Percentiles rank a stretch among this genome's conserved stretches.
phyloP scores from a whole-genome alignment of 2,113 vertebrate species.

The Mastomys natalensis region DNA sequence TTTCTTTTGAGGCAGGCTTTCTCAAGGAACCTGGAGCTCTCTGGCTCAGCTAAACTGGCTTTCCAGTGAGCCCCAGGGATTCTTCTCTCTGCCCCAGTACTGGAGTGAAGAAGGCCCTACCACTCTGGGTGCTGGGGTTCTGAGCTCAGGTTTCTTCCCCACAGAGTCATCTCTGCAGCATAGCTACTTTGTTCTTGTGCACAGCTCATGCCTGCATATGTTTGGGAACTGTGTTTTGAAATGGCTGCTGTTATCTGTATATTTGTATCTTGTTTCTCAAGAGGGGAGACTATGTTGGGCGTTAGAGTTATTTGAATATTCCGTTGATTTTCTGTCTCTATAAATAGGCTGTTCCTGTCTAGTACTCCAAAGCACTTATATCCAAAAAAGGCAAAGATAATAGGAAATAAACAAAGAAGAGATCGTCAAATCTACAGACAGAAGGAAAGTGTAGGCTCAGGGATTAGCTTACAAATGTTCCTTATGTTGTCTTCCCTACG shows the following conservation, averaged over 20 bases:
- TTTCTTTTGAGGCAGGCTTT: background rate
- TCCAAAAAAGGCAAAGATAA: constrained; percentile 47
- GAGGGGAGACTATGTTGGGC: background rate
- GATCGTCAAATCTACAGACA: constrained; percentile 1
- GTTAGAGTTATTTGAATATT: constrained; percentile 38
- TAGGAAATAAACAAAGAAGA: constrained; percentile 14
- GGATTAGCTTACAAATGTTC: background rate
- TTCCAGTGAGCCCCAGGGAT: background rate
- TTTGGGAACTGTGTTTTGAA: constrained; percentile 45
- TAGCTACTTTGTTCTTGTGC: background rate
- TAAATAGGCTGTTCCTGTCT: constrained; percentile 4
- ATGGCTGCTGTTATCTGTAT: background rate
- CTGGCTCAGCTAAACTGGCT: background rate
- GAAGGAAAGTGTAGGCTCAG: background rate
- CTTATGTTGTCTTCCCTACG: background rate
- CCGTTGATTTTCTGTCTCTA: background rate
- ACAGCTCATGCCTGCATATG: background rate
- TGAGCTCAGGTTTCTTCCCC: no score
- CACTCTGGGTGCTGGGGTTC: background rate
- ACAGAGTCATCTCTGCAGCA: background rate
- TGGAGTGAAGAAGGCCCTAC: background rate
- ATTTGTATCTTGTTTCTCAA: constrained; percentile 19
- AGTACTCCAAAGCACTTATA: background rate
- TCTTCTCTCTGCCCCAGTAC: background rate
- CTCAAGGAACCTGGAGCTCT: background rate